Evolutionary conservation across 2,888 invertebrate genomes (phyloP).

Genomic region (Pherbina coryleti): DNA sequence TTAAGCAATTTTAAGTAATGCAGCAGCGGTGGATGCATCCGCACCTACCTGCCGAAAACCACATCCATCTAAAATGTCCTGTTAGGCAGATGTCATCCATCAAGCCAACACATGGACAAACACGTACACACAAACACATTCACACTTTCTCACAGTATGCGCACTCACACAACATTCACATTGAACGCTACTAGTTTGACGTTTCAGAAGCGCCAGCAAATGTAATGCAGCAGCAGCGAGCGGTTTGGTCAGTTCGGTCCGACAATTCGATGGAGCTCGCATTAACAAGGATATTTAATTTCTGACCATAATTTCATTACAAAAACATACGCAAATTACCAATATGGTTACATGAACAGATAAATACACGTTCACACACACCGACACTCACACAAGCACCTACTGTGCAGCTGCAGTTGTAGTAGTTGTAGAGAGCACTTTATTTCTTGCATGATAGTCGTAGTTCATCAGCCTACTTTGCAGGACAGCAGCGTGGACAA

Average conservation of each 20-base stretch:
- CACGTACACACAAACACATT: background rate
- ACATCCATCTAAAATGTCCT: constrained; percentile 24
- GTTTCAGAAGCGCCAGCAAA: constrained; percentile 19
- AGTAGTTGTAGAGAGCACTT: background rate
- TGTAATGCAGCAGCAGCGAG: background rate
- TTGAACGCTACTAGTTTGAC: constrained; percentile 17
- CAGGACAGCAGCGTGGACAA: background rate
- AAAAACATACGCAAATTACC: constrained; percentile 30
- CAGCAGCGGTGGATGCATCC: background rate
- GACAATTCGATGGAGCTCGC: constrained; percentile 13
- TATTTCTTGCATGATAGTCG: background rate
- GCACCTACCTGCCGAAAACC: constrained; percentile 7
- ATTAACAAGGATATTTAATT: constrained; percentile 44
- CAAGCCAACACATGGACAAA: background rate
- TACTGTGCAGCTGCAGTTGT: background rate
- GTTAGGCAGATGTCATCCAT: constrained; percentile 23
- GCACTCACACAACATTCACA: background rate
- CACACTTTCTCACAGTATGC: background rate
- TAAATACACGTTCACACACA: background rate
- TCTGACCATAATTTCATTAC: constrained; percentile 43
- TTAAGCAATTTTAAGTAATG: too few relatives aligned
- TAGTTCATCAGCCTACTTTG: background rate
- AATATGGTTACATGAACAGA: background rate
- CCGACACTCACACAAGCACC: background rate
- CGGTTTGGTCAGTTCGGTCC: background rate